Evolutionary conservation across 2,113 vertebrate species (phyloP).

Genomic region (Phycodurus eques): DNA sequence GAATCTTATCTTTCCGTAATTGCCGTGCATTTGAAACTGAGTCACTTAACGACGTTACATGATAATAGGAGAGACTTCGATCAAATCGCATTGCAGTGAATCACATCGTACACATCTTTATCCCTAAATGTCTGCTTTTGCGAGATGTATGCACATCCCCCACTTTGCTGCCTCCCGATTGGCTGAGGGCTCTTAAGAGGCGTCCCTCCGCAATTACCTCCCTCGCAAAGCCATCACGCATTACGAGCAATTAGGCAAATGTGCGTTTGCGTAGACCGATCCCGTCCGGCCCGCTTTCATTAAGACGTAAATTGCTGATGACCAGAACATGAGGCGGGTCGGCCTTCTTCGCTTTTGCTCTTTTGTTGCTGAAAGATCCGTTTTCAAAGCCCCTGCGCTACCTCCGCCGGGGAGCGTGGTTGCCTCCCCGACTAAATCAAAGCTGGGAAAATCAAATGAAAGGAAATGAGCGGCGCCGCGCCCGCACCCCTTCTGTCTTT

Average conservation of each 20-base stretch:
- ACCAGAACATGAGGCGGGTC: conserved; percentile 60
- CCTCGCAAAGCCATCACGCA: conserved; percentile 60
- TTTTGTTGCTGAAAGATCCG: not conserved
- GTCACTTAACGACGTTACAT: not conserved
- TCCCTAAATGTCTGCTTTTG: not conserved
- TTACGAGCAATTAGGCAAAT: conserved; percentile 78
- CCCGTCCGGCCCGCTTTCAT: conserved; percentile 72
- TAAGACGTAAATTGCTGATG: conserved; percentile 70
- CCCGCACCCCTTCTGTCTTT: not conserved
- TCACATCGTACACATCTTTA: not conserved
- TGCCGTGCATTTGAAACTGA: too few relatives aligned
- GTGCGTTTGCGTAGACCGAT: conserved; percentile 72
- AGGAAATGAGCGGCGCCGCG: not conserved
- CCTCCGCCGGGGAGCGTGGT: not conserved
- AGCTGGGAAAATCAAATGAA: not conserved
- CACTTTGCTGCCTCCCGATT: conserved; percentile 50
- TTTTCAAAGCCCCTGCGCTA: not conserved
- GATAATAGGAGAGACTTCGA: too few relatives aligned
- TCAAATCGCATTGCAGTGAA: too few relatives aligned
- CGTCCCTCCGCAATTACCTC: conserved; percentile 69
- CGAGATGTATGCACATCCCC: not conserved
- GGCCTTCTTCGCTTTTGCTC: conserved; percentile 2
- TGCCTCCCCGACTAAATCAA: not conserved
- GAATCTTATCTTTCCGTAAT: too few relatives aligned
- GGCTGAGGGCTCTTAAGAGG: conserved; percentile 65